These are phyloP conservation scores for Lethocerus indicus DNA, from an alignment of 1,140 invertebrate species.

Conservation along the genomic window DNA sequence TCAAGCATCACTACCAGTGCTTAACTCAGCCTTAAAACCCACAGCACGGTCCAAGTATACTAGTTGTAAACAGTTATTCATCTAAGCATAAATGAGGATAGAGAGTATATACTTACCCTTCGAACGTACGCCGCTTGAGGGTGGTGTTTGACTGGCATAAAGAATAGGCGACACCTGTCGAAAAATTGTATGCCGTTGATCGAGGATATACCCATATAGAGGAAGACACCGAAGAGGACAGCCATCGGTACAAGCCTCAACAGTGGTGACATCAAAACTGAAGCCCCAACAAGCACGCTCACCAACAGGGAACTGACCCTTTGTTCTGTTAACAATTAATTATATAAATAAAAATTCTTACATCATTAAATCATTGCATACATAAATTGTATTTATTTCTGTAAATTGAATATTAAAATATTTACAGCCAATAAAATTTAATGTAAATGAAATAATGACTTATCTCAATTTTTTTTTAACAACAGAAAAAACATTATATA, in stretches of 20 bases:
- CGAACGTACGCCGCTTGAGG: conserved; percentile 64
- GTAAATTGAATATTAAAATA: no score
- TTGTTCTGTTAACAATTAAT: conserved; percentile 40
- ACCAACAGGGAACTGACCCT: conserved; percentile 59
- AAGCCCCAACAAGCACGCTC: conserved; percentile 56
- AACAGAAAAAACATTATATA: no score
- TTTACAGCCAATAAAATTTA: no score
- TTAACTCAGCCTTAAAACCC: no score
- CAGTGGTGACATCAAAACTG: conserved; percentile 62
- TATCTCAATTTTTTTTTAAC: no score
- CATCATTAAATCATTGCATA: no score
- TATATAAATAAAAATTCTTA: conserved; percentile 4
- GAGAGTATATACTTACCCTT: conserved; percentile 30
- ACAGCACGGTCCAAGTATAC: no score
- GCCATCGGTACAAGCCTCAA: conserved; percentile 76
- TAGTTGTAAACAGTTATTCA: no score
- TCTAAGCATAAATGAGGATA: no score
- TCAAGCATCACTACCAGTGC: no score
- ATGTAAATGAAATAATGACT: no score
- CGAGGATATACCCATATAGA: conserved; percentile 92
- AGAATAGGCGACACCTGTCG: conserved; percentile 60
- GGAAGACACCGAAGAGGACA: conserved; percentile 87
- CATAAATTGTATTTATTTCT: no score
- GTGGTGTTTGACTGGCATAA: conserved; percentile 90
- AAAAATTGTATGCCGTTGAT: conserved; percentile 85